Evolutionary conservation across 1,140 invertebrate genomes (phyloP), one percentile per base, ranked within the genome.

Genomic region (Drosophila novamexicana): DNA sequence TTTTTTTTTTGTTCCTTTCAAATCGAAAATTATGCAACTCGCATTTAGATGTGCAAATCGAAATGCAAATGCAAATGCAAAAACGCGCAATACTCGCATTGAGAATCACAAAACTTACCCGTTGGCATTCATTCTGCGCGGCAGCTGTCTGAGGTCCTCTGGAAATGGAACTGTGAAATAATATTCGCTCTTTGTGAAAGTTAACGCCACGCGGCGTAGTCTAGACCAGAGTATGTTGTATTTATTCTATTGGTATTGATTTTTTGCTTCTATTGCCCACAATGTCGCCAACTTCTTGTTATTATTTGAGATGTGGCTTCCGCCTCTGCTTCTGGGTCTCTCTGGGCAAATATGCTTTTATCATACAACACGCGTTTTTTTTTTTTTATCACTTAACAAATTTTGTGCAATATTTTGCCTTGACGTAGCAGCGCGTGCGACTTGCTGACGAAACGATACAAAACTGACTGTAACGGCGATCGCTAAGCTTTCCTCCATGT

Each of bases 391-490:
- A 76, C 50, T 62, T n/a, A 59, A 50, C 40, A 64, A 77, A 50
- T 58, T 49, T 18, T 32, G 9, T 57, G 14, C 40, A 50, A 32
- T 61, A 63, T 34, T 4, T 49, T 22, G 37, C 29, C 29, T 58
- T 63, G 63, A 54, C 37, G 18, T 72, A 1, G 4, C 4, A 58
- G 45, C 67, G 58, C 72, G 63, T 52, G 29, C 50, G 45, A 70
- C 50, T 44, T 53, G 18, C 47, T 56, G 34, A 8, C 67, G 34
- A 74, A 69, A 39, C 42, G 54, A 52, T 66, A 45, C 79, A 69
- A 77, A 69, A 74, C 76, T 72, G 78, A 86, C 76, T 88, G 65
- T 69, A 81, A 70, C 50, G 53, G 39, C 67, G 79, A 62, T 68
- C 83, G 65, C 62, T 47, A 74, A 75, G 58, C 22, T 29, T 68